Evolutionary conservation across 2,888 invertebrate species (phyloP).

Genomic region (Agriopis marginaria): DNA sequence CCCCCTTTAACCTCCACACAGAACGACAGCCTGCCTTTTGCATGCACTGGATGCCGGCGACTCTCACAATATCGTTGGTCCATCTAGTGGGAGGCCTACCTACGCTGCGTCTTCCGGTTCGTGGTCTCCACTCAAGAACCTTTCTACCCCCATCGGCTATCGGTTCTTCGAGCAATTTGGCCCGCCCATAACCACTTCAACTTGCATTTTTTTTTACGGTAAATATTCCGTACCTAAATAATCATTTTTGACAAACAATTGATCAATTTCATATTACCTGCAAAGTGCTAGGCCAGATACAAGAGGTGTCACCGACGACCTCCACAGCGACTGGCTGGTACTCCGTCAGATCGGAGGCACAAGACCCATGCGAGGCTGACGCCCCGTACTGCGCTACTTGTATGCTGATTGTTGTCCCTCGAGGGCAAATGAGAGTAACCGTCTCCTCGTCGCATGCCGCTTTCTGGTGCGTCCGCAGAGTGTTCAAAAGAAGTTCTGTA

Average conservation of each 20-base stretch:
- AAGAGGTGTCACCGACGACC: constrained; percentile 88
- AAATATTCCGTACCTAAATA: too few relatives aligned
- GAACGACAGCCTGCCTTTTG: too few relatives aligned
- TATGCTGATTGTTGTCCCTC: constrained; percentile 96
- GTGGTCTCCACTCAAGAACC: too few relatives aligned
- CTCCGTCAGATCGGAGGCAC: constrained; percentile 80
- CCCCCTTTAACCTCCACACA: too few relatives aligned
- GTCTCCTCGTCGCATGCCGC: constrained; percentile 97
- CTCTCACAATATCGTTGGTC: too few relatives aligned
- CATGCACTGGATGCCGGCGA: too few relatives aligned
- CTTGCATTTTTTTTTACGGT: too few relatives aligned
- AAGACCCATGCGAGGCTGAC: constrained; percentile 82
- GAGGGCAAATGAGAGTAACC: constrained; percentile 95
- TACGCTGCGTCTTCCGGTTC: too few relatives aligned
- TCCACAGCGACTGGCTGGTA: constrained; percentile 83
- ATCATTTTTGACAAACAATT: background rate
- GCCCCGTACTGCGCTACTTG: constrained; percentile 96
- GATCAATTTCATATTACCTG: constrained; percentile 87
- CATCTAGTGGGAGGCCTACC: too few relatives aligned
- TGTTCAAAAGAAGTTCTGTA: constrained; percentile 95
- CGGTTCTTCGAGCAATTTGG: too few relatives aligned
- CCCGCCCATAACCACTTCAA: too few relatives aligned
- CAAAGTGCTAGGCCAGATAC: constrained; percentile 91
- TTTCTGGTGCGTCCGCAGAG: constrained; percentile 95
- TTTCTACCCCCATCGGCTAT: too few relatives aligned